Evolutionary conservation across 2,113 vertebrate genomes (phyloP), one percentile per base, ranked within the genome.

Genomic region (Leptosomus discolor): DNA sequence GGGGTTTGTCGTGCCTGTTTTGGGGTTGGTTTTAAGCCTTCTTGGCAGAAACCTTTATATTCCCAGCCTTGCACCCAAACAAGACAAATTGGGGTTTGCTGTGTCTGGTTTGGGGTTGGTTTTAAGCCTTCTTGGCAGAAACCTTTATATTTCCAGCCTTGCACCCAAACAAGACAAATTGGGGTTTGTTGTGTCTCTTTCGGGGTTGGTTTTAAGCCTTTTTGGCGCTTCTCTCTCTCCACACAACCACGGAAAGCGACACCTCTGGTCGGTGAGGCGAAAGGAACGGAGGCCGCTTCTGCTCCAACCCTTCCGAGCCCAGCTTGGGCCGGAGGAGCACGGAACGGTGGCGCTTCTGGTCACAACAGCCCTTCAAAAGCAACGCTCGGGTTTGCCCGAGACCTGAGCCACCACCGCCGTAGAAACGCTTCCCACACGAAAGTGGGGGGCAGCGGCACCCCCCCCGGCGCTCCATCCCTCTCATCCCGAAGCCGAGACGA

Each of bases 341-440:
- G 1, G 16, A 48, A 61, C 1, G 8, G 24, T 10, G 26, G 6
- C 37, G 7, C 13, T 50, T 37, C 36, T 0, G 2, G 21, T 41
- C 16, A 3, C 0, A 0, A 85, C 0, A 2, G 53, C 73, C 34
- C 69, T 57, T 53, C 36, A 43, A 41, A 79, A 48, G 64, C 45
- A n/a, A n/a, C n/a, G n/a, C n/a, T n/a, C n/a, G n/a, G 27, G 54
- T 93, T 53, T 69, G 30, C 41, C 32, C 22, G 19, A 64, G 17
- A 24, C 36, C 50, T 17, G 50, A 70, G 27, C 20, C 51, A 27
- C 29, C 77, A 43, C n/a, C n/a, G n/a, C n/a, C n/a, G n/a, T n/a
- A n/a, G n/a, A n/a, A n/a, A n/a, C n/a, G n/a, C n/a, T n/a, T n/a
- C n/a, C n/a, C n/a, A n/a, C n/a, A n/a, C n/a, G n/a, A n/a, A n/a